These are phyloP conservation scores for Leptinotarsa haldemani DNA, from an alignment of 2,888 invertebrate genomes.

Conservation along the genomic window DNA sequence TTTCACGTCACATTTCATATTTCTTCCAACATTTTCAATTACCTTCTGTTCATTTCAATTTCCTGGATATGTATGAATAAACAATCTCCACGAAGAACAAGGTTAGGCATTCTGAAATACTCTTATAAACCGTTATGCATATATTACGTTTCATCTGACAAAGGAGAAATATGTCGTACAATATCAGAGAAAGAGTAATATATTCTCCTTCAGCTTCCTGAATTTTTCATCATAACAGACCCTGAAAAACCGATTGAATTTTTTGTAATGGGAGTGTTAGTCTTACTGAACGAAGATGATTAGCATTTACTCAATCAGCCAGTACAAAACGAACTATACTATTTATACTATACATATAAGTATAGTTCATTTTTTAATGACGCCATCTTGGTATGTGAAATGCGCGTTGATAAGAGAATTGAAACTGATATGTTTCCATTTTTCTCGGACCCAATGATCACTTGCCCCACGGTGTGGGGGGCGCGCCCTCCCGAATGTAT, in stretches of 20 bases:
- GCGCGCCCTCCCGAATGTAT: too few relatives aligned
- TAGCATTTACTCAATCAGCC: background rate
- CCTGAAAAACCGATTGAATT: background rate
- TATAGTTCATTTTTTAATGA: too few relatives aligned
- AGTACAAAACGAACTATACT: too few relatives aligned
- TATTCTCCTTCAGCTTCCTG: constrained; percentile 3
- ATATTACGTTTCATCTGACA: constrained; percentile 6
- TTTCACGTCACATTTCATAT: background rate
- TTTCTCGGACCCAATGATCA: too few relatives aligned
- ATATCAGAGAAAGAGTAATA: constrained; percentile 11
- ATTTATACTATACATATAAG: too few relatives aligned
- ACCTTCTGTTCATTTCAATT: background rate
- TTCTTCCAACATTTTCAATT: background rate
- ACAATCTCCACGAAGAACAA: background rate
- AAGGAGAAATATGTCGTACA: background rate
- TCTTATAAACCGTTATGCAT: background rate
- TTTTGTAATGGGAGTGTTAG: background rate
- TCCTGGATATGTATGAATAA: background rate
- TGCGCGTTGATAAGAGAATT: too few relatives aligned
- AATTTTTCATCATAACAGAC: constrained; percentile 11
- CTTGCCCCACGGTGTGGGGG: too few relatives aligned
- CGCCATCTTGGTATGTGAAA: too few relatives aligned
- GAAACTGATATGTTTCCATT: too few relatives aligned
- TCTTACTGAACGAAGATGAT: background rate
- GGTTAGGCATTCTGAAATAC: background rate